phyloP scores from a whole-genome alignment of 2,888 invertebrate species.

The Oscheius sp. region DNA sequence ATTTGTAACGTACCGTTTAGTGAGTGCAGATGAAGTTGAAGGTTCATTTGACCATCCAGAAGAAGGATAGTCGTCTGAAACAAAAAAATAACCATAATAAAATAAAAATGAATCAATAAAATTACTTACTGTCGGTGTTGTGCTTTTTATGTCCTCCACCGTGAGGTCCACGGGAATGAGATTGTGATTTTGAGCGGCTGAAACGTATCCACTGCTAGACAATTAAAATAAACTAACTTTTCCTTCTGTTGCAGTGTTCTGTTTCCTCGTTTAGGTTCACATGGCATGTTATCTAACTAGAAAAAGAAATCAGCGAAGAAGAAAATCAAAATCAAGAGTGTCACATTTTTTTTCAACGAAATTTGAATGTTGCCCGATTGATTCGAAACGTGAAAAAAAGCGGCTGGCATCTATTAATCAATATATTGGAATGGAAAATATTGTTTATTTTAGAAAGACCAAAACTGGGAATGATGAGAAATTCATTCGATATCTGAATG shows the following conservation, averaged over 20 bases:
- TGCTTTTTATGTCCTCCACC: neutral
- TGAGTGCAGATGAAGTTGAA: slow-evolving; percentile 8
- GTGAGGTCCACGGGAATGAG: neutral
- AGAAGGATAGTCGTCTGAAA: neutral
- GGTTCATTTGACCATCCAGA: slow-evolving; percentile 7
- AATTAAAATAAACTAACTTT: neutral
- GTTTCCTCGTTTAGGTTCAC: neutral
- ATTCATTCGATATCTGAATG: no score
- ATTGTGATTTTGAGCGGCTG: neutral
- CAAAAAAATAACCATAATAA: neutral
- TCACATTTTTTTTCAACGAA: no score
- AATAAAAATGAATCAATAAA: neutral
- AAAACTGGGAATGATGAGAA: no score
- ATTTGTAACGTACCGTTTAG: neutral
- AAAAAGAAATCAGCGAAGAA: no score
- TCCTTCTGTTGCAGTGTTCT: neutral
- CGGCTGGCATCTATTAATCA: no score
- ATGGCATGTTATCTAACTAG: neutral
- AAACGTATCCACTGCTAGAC: neutral
- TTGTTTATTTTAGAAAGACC: neutral
- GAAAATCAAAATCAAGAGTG: no score
- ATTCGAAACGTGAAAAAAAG: no score
- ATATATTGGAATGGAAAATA: no score
- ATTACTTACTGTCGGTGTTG: neutral
- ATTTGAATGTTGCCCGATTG: no score